These are phyloP conservation scores for Chymomyza amoena DNA, from an alignment of 2,888 invertebrate species.

Conservation along the genomic window DNA sequence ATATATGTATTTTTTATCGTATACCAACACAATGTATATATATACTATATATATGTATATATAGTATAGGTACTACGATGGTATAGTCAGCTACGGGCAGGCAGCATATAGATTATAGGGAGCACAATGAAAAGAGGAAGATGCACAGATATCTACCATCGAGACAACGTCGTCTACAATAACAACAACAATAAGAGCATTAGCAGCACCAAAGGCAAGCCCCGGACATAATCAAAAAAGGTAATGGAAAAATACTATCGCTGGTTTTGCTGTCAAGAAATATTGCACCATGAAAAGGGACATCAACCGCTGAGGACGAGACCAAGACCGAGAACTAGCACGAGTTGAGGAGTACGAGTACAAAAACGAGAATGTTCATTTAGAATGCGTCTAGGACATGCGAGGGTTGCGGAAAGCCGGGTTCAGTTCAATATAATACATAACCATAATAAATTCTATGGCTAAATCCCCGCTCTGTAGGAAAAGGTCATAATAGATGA, in stretches of 20 bases:
- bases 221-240: slow-evolving; percentile 60
- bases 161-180: slow-evolving; percentile 23
- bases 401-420: slow-evolving; percentile 20
- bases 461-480: slow-evolving; percentile 66
- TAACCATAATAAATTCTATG: slow-evolving; percentile 71
- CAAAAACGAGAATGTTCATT: slow-evolving; percentile 3
- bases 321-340: slow-evolving; percentile 2
- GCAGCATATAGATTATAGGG: slow-evolving; percentile 61
- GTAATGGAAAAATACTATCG: slow-evolving; percentile 65
- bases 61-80: slow-evolving; percentile 10
- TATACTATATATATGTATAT: slow-evolving; percentile 26
- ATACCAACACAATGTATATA: slow-evolving; percentile 4
- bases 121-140: slow-evolving; percentile 49
- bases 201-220: slow-evolving; percentile 22
- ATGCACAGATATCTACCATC: slow-evolving; percentile 52
- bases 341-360: neutral
- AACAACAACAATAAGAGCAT: slow-evolving; percentile 2
- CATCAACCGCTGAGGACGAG: slow-evolving; percentile 5
- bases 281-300: slow-evolving; percentile 39
- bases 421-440: slow-evolving; percentile 67
- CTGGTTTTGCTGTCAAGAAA: slow-evolving; percentile 21
- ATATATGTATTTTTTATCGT: slow-evolving; percentile 29
- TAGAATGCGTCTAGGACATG: slow-evolving; percentile 28
- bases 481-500: slow-evolving; percentile 73
- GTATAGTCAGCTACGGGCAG: slow-evolving; percentile 36